A percentile compares a stretch with the other conserved stretches of the same genome.
These are phyloP conservation scores for Lucinisca nassula DNA, from an alignment of 2,888 invertebrate genomes.

Conservation along the genomic window DNA sequence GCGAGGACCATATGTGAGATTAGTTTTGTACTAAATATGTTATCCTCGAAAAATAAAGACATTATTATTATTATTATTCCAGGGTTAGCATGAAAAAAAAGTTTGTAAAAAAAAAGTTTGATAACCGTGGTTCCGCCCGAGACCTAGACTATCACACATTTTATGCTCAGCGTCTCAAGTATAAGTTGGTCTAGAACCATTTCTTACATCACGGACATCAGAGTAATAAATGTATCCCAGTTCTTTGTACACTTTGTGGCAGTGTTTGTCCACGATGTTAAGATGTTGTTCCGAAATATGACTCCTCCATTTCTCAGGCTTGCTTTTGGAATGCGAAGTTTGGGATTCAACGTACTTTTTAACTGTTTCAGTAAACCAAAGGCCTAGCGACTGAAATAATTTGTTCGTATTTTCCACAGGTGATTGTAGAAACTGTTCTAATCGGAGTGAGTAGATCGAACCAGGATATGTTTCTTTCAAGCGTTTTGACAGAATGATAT, in stretches of 20 bases:
- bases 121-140: too few species aligned
- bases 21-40: too few species aligned
- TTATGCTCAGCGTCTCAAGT: too few species aligned
- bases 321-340: constrained; percentile 7
- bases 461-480: constrained; percentile 24
- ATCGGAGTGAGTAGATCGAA: constrained; percentile 35
- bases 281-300: constrained; percentile 32
- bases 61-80: too few species aligned
- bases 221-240: constrained; percentile 32
- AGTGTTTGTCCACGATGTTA: constrained; percentile 22
- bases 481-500: constrained; percentile 24
- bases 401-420: neutral
- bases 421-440: constrained; percentile 48
- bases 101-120: too few species aligned
- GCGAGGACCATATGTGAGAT: too few species aligned
- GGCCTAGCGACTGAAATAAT: constrained; percentile 38
- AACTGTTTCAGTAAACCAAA: constrained; percentile 18
- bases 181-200: constrained; percentile 1
- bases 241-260: constrained; percentile 13
- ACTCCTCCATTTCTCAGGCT: constrained; percentile 22
- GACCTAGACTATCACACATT: too few species aligned
- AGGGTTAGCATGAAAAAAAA: too few species aligned
- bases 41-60: too few species aligned
- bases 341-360: constrained; percentile 18
- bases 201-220: constrained; percentile 30